phyloP scores from a whole-genome alignment of 2,113 vertebrate species.

The Ageneiosus marmoratus region DNA sequence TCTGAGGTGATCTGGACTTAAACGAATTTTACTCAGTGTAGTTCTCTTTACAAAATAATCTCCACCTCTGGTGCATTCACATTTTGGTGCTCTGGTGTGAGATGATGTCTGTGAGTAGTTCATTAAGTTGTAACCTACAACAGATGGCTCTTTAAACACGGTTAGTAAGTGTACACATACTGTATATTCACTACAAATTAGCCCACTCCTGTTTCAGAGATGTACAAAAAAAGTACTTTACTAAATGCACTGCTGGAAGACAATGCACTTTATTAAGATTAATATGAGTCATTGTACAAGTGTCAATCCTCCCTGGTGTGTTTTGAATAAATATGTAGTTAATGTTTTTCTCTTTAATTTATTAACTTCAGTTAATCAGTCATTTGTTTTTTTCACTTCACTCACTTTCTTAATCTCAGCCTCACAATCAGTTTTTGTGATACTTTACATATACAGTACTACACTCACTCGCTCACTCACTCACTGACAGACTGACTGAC shows the following conservation, averaged over 20 bases:
- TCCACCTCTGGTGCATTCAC: constrained; percentile 68
- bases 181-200: constrained; percentile 32
- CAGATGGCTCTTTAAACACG: constrained; percentile 70
- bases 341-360: no score
- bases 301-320: no score
- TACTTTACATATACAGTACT: not conserved
- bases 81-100: constrained; percentile 63
- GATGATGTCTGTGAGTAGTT: constrained; percentile 76
- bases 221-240: not conserved
- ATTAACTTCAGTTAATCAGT: not conserved
- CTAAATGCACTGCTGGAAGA: not conserved
- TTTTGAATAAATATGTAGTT: not conserved
- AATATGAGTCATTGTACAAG: no score
- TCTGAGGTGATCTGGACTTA: constrained; percentile 58
- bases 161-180: constrained; percentile 49
- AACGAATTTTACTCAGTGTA: constrained; percentile 69
- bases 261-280: not conserved
- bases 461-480: no score
- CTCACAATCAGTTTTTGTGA: not conserved
- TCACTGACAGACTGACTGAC: no score
- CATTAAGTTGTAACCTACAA: constrained; percentile 73
- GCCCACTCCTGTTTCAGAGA: constrained; percentile 32
- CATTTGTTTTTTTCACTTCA: no score
- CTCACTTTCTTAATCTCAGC: not conserved
- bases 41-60: constrained; percentile 65